A percentile compares a stretch with the other conserved stretches of the same genome.
Evolutionary conservation across 2,113 vertebrate species (phyloP).

Genomic region (Addax nasomaculatus): DNA sequence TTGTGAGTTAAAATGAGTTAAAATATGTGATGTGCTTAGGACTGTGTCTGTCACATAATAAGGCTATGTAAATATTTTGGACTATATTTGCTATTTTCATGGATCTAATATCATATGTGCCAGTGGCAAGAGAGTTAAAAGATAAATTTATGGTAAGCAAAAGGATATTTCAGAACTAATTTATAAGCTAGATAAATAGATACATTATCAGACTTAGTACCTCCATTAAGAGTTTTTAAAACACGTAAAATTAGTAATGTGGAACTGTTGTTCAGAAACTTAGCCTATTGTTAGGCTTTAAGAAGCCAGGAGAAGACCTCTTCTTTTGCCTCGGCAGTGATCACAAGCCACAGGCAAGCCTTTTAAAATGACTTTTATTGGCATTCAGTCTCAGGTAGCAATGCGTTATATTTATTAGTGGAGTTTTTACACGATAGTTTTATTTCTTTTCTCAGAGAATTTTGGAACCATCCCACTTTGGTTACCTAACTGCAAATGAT

Average conservation of each 20-base stretch:
- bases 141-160: background rate
- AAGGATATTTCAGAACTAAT: background rate
- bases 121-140: background rate
- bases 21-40: background rate
- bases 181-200: background rate
- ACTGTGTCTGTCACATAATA: background rate
- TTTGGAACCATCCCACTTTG: background rate
- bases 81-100: background rate
- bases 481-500: background rate
- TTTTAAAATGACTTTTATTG: background rate
- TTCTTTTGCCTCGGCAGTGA: background rate
- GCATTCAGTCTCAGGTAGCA: background rate
- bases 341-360: background rate
- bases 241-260: background rate
- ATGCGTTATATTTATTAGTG: background rate
- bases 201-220: background rate
- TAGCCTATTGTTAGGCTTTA: background rate
- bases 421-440: background rate
- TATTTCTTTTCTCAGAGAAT: background rate
- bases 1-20: conserved; percentile 2
- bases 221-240: background rate
- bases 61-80: background rate
- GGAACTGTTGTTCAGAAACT: background rate
- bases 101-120: background rate
- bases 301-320: background rate